Evolutionary conservation across 2,113 vertebrate species (phyloP).

Genomic region (Protobothrops mucrosquamatus): DNA sequence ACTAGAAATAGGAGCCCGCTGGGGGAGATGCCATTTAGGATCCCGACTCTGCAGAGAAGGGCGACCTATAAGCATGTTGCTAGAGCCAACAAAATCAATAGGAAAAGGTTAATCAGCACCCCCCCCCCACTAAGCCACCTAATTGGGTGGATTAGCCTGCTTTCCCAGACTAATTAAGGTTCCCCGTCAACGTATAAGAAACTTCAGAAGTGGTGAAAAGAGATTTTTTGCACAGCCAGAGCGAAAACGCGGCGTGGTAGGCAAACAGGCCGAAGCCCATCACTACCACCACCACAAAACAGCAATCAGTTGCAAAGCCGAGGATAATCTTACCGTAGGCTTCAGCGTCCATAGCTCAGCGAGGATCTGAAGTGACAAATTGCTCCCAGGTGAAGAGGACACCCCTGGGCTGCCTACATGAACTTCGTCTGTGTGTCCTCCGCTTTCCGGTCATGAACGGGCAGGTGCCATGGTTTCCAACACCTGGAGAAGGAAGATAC

Average conservation of each 20-base stretch:
- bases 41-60: not conserved
- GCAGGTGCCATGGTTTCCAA: slow-evolving; percentile 66
- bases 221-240: not conserved
- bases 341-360: slow-evolving; percentile 61
- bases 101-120: not conserved
- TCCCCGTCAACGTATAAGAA: slow-evolving; percentile 18
- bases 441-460: slow-evolving; percentile 46
- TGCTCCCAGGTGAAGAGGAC: slow-evolving; percentile 43
- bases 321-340: slow-evolving; percentile 47
- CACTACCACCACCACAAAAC: not conserved
- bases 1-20: too few relatives aligned
- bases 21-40: not conserved
- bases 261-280: not conserved
- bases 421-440: slow-evolving; percentile 70
- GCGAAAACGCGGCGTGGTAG: not conserved
- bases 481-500: slow-evolving; percentile 53
- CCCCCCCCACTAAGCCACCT: not conserved
- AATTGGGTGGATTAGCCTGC: not conserved
- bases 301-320: slow-evolving; percentile 26
- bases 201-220: not conserved
- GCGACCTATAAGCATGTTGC: not conserved
- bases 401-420: slow-evolving; percentile 50
- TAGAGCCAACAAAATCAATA: not conserved
- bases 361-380: slow-evolving; percentile 53
- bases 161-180: slow-evolving; percentile 17